phyloP scores from a whole-genome alignment of 2,888 invertebrate species.

The Himalopsyche kuldschensis region DNA sequence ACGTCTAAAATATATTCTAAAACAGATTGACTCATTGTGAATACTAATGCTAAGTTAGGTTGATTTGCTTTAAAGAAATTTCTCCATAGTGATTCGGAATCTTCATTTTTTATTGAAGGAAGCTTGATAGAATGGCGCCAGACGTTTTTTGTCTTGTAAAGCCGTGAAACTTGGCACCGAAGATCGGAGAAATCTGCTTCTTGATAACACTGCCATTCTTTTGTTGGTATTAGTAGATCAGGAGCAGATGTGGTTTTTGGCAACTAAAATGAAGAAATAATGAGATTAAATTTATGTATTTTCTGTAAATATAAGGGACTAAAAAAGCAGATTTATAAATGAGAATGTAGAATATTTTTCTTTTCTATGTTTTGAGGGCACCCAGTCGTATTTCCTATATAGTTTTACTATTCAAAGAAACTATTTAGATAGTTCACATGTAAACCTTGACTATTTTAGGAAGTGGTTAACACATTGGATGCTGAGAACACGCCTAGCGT shows the following conservation, averaged over 20 bases:
- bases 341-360: no score
- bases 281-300: no score
- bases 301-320: no score
- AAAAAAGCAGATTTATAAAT: no score
- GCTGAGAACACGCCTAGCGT: no score
- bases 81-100: constrained; percentile 34
- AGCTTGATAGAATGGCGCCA: constrained; percentile 39
- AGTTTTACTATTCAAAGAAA: no score
- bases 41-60: constrained; percentile 50
- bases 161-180: constrained; percentile 55
- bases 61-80: constrained; percentile 41
- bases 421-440: no score
- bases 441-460: no score
- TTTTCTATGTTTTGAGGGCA: no score
- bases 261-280: constrained; percentile 8
- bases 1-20: constrained; percentile 48
- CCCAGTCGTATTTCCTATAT: no score
- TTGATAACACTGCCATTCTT: constrained; percentile 71
- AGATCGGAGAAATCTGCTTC: constrained; percentile 68
- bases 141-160: constrained; percentile 43
- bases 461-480: no score
- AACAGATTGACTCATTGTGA: constrained; percentile 46
- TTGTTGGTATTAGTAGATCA: constrained; percentile 48
- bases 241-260: constrained; percentile 53
- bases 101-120: constrained; percentile 37